Evolutionary conservation across 2,113 vertebrate species (phyloP), one percentile per base, ranked within the genome.

Genomic region (Pantherophis guttatus): DNA sequence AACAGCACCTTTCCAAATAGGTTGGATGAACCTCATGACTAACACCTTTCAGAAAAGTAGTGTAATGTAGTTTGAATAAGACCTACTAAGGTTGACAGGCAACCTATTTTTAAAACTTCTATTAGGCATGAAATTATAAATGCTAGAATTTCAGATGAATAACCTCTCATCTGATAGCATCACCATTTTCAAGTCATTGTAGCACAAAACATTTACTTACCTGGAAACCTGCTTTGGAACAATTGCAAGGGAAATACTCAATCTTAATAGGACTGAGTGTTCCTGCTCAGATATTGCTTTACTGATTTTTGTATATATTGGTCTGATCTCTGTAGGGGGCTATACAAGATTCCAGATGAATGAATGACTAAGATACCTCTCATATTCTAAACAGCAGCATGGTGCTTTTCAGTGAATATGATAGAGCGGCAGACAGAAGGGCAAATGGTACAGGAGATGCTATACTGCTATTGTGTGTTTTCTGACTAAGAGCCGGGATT

Each of bases 401-500:
- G 54, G 86, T 59, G 50, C 0, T 88, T 90, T 92, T 95, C 2
- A 9, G 33, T 50, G 59, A 48, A 24, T 53, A 26, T 13, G 10
- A 55, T 53, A 91, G 90, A 15, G 90, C 57, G 33, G 54, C 65
- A 91, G 57, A 91, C 26, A 95, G 94, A 95, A 92, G 93, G 89
- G 89, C 5, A 94, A 75, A 62, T 87, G 10, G 21, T 90, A 93
- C 86, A 93, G 15, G 54, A 75, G 87, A 93, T 90, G 94, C 93
- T 94, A 90, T 93, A 93, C 86, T 94, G 95, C 96, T 48, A 93
- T 87, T 89, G 62, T 1, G 11, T 11, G 7, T 87, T 90, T 90
- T 90, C 50, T 85, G 92, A 91, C 8, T 88, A 91, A 88, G n/a
- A 94, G 89, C 91, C 48, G 53, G 39, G 75, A 93, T 95, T 62